These are phyloP conservation scores for Pocillopora verrucosa DNA, from an alignment of 64 coral and sea anemone genomes.

Conservation along the genomic window DNA sequence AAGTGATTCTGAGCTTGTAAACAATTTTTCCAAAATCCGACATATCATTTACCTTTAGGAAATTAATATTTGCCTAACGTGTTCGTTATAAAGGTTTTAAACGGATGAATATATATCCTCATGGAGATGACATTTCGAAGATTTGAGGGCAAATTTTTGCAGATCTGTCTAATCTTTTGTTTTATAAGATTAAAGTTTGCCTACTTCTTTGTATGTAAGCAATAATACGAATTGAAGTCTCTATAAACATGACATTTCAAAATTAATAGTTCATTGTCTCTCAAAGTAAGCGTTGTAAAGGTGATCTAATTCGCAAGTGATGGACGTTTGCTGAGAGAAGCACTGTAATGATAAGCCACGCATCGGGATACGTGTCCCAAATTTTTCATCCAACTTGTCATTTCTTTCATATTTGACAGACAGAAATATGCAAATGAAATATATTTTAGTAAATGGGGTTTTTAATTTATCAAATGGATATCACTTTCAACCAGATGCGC, in stretches of 20 bases:
- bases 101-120: too few species aligned
- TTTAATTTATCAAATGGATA: not conserved
- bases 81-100: too few species aligned
- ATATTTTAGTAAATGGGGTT: not conserved
- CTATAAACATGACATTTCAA: not conserved
- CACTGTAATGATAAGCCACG: too few species aligned
- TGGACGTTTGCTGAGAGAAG: too few species aligned
- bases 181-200: not conserved
- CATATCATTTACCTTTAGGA: not conserved
- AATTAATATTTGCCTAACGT: not conserved
- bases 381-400: not conserved
- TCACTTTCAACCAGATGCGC: not conserved
- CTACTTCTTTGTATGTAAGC: not conserved
- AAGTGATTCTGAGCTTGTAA: not conserved
- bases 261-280: not conserved
- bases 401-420: not conserved
- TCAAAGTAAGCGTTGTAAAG: too few species aligned
- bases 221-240: not conserved
- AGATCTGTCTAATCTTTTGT: not conserved
- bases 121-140: too few species aligned
- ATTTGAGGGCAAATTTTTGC: too few species aligned
- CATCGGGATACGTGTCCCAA: too few species aligned
- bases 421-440: slow-evolving; percentile 9
- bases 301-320: too few species aligned
- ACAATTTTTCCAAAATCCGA: not conserved